Conservation (phyloP, 2,888 invertebrate species). For the Synergus japonicus region DNA sequence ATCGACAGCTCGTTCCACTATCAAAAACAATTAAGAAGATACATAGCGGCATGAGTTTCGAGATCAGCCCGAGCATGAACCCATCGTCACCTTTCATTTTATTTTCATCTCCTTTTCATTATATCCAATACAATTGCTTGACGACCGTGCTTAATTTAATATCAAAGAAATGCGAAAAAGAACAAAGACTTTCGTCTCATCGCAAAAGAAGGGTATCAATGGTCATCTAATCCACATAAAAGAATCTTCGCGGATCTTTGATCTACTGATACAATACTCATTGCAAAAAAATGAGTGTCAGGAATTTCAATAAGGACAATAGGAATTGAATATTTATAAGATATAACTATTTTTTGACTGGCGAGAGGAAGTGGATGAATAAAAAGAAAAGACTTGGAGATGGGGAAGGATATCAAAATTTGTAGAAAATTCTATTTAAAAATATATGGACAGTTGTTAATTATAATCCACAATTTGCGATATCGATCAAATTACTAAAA, state of each 20-base stretch:
- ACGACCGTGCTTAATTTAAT: constrained; percentile 25
- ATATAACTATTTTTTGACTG: too few relatives aligned
- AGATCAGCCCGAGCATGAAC: constrained; percentile 6
- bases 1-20: constrained; percentile 30
- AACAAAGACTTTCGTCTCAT: neutral
- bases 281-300: neutral
- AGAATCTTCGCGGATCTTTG: constrained; percentile 24
- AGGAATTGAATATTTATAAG: neutral
- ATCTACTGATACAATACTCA: neutral
- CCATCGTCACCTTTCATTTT: constrained; percentile 38
- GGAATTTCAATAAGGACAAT: neutral
- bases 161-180: constrained; percentile 18
- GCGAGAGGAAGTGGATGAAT: too few relatives aligned
- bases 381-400: too few relatives aligned
- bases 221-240: constrained; percentile 29
- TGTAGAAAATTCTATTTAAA: too few relatives aligned
- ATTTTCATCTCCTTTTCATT: constrained; percentile 26
- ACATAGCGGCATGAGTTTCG: constrained; percentile 16
- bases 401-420: too few relatives aligned
- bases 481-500: too few relatives aligned
- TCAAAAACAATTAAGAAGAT: constrained; percentile 15
- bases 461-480: too few relatives aligned
- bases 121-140: constrained; percentile 31
- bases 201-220: constrained; percentile 12
- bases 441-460: too few relatives aligned